Evolutionary conservation across 2,113 vertebrate species (phyloP).

Genomic region (Nesogale talazaci): DNA sequence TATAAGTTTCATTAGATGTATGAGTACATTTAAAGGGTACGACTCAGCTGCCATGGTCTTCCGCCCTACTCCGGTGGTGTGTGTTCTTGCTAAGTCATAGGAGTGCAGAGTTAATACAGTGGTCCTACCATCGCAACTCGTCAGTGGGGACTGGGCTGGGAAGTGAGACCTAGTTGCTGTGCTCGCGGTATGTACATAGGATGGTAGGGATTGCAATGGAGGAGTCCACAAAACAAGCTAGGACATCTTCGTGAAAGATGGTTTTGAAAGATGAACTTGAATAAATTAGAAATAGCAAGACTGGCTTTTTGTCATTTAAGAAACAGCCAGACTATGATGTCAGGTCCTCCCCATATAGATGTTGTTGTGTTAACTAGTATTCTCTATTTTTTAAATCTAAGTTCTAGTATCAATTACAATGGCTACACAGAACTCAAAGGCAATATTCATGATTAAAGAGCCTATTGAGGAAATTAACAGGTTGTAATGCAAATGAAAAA

Average conservation of each 20-base stretch:
- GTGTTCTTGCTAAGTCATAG: neutral
- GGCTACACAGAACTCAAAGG: no score
- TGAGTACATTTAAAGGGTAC: neutral
- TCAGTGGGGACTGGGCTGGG: neutral
- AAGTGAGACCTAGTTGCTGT: no score
- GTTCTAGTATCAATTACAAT: no score
- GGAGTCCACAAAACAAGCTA: neutral
- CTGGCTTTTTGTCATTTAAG: slow-evolving; percentile 33
- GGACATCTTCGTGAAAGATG: no score
- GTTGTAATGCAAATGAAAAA: no score
- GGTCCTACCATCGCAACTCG: neutral
- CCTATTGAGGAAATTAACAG: no score
- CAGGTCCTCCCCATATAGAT: neutral
- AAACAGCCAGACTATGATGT: slow-evolving; percentile 1
- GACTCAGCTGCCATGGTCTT: neutral
- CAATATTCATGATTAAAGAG: no score
- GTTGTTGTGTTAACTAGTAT: no score
- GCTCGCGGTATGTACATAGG: neutral
- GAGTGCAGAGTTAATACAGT: neutral
- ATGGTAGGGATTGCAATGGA: neutral
- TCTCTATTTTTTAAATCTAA: no score
- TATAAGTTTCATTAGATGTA: neutral
- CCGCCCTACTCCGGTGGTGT: neutral
- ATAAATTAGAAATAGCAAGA: slow-evolving; percentile 9
- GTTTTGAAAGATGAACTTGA: slow-evolving; percentile 24